These are phyloP conservation scores for Ryuthela nishihirai DNA, from an alignment of 2,888 invertebrate genomes.

Conservation along the genomic window DNA sequence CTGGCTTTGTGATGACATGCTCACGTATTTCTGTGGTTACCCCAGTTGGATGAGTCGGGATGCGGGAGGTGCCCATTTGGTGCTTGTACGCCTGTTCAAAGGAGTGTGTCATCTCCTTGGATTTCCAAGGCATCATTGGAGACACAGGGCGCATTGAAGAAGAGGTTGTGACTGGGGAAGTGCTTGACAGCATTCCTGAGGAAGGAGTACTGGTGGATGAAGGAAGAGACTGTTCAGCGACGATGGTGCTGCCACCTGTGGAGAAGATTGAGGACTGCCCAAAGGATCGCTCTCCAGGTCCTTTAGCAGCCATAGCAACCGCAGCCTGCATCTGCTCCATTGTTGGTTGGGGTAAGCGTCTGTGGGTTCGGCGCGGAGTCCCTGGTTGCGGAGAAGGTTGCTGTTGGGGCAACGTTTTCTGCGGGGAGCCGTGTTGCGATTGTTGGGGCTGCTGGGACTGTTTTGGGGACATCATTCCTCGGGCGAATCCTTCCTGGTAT, in stretches of 20 bases:
- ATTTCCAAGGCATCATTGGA: slow-evolving; percentile 17
- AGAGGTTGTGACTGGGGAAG: too few species aligned
- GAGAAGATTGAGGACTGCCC: too few species aligned
- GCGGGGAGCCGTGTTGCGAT: slow-evolving; percentile 30
- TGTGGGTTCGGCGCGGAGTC: slow-evolving; percentile 28
- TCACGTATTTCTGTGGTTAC: too few species aligned
- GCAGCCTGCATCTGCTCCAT: slow-evolving; percentile 41
- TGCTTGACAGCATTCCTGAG: too few species aligned
- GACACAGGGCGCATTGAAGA: slow-evolving; percentile 1
- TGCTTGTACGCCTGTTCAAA: slow-evolving; percentile 27
- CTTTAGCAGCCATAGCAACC: slow-evolving; percentile 39
- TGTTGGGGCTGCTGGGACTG: slow-evolving; percentile 17
- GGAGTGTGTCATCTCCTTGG: slow-evolving; percentile 17
- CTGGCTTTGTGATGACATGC: too few species aligned
- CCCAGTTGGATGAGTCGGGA: too few species aligned
- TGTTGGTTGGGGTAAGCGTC: slow-evolving; percentile 41
- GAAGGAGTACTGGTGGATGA: neutral
- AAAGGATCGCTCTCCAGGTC: slow-evolving; percentile 24
- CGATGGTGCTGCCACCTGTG: neutral
- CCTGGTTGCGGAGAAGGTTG: slow-evolving; percentile 18
- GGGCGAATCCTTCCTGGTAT: slow-evolving; percentile 27
- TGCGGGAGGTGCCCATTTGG: too few species aligned
- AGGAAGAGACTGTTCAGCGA: neutral
- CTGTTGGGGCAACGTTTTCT: slow-evolving; percentile 11
- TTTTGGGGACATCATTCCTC: slow-evolving; percentile 9